These are phyloP conservation scores for Herpailurus yagouaroundi DNA, from an alignment of 2,113 vertebrate species.

Conservation along the genomic window DNA sequence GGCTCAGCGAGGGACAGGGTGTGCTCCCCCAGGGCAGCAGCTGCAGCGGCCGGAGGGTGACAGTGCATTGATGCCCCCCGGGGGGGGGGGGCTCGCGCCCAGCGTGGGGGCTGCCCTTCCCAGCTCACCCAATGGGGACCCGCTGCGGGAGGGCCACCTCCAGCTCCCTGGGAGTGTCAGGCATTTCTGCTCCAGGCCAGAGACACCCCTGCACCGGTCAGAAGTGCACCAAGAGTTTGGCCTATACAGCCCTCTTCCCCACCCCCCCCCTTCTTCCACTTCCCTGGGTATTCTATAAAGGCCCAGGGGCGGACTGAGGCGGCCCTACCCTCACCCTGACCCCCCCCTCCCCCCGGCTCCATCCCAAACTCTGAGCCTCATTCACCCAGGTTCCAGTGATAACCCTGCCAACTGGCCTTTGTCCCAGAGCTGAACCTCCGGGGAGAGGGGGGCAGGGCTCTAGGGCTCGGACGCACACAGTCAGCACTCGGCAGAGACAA, in stretches of 20 bases:
- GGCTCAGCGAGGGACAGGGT: accelerated
- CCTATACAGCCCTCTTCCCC: too few relatives aligned
- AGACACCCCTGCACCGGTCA: accelerated
- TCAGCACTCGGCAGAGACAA: accelerated
- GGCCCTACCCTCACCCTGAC: too few relatives aligned
- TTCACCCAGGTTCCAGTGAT: not conserved
- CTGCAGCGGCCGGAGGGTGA: accelerated
- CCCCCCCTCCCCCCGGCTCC: not conserved
- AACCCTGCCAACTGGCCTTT: not conserved
- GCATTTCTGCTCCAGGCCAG: not conserved
- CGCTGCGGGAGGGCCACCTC: not conserved
- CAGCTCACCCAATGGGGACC: not conserved
- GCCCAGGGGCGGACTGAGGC: not conserved
- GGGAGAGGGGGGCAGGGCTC: not conserved
- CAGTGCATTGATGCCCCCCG: too few relatives aligned
- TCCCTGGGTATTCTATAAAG: not conserved
- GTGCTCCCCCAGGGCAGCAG: too few relatives aligned
- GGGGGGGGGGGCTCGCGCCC: not conserved
- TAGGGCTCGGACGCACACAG: not conserved
- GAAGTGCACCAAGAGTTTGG: not conserved
- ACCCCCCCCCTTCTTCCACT: accelerated
- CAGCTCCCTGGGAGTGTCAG: not conserved
- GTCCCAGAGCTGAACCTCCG: not conserved
- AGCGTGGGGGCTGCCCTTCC: not conserved
- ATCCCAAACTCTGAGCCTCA: accelerated